Evolutionary conservation across 2,797 vertebrate species (phyloP), one percentile per base, ranked within the genome.

Genomic region (Leontocebus nigricollis): DNA sequence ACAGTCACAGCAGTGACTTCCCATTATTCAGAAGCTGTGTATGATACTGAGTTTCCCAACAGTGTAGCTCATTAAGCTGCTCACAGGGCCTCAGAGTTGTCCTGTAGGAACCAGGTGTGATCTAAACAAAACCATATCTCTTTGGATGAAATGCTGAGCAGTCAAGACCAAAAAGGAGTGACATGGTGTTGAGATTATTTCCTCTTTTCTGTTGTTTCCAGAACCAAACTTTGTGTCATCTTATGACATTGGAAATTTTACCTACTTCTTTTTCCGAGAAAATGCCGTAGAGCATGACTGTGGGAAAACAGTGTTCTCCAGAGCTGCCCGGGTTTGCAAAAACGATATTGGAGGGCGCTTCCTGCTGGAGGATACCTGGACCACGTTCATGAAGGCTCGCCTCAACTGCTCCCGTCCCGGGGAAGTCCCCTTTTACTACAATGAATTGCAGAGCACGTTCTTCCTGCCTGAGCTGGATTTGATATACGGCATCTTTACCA

Each of bases 141-240:
- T 73, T 30, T 39, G 44, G 82, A 67, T 72, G 30, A 61, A 80
- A 44, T 3, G 3, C n/a, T 5, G 4, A 92, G 19, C 52, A 36
- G n/a, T 36, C 3, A 5, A 82, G 73, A 41, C 10, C 4, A 20
- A n/a, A 46, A 11, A 61, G 36, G 7, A 41, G 7, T 2, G 2
- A 3, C 5, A 3, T 1, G 15, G 17, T 1, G 2, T 6, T 95
- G 57, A 98, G 30, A 20, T 30, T 44, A 92, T 87, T 39, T 91
- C 11, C 96, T 93, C 44, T 90, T 85, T 59, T 30, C 46, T 86
- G 0, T 83, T 39, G 4, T 90, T 98, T 98, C 36, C 99, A 99
- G 99, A 99, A 91, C 99, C 99, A 19, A 99, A 99, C 99, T 99
- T 99, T 24, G 99, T 99, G 91, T 99, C 99, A 3, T 99, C 99